Base-by-base conservation (phyloP, 1,140 invertebrate genomes). In the Euborellia annulipes region DNA sequence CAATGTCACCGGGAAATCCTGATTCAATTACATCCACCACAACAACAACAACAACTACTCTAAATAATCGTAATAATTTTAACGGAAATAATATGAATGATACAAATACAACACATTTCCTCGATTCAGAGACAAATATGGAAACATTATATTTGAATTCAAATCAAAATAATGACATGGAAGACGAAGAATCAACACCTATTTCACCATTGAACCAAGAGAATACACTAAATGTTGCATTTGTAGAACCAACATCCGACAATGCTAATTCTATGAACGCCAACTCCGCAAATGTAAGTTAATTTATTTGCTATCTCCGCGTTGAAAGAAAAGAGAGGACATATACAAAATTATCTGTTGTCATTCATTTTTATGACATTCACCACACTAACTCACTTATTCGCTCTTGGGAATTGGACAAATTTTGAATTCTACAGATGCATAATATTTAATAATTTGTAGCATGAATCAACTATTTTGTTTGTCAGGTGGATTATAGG, bases 1-100 rank as follows among this genome's bases (percentile, higher is more conserved):
- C 76, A 54, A 79, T 85, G 69, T 74, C 75, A 17, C 71, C 74
- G 50, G 68, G 63, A 41, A 84, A 83, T 65, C 75, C 82, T 11
- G 81, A 86, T 64, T 76, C 82, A 62, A 75, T 73, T 54, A 57
- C 71, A 45, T 64, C 63, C 43, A 53, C 59, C 43, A 59, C 63
- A 48, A 51, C 53, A 27, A 58, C 59, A 51, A 46, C 61, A 41
- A 46, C 61, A 41, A 62, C 62, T 64, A 54, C 50, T 11, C 17
- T 38, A 27, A 18, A 36, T n/a, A 3, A 41, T 18, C 21, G 19
- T 23, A 22, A 14, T 20, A 3, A 18, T 23, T 8, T 19, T 36
- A 14, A 16, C 3, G 21, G 14, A 21, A 14, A 34, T 40, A n/a
- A 22, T 45, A 16, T 52, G n/a, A 45, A 44, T 11, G 43, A 52